phyloP scores from a whole-genome alignment of 2,797 vertebrate genomes.

The Sebastolobus altivelis region DNA sequence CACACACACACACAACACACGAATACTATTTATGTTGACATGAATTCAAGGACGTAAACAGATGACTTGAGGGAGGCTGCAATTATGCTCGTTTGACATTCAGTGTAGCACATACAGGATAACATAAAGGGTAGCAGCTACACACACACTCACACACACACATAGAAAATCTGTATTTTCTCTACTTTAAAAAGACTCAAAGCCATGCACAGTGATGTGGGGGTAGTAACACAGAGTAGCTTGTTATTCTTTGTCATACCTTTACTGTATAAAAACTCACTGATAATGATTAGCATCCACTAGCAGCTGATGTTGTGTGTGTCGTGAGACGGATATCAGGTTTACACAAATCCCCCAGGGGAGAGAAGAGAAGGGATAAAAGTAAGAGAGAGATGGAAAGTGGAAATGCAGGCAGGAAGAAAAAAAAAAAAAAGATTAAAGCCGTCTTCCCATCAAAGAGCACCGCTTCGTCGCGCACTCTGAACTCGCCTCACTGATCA shows the following conservation, averaged over 20 bases:
- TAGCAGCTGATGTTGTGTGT: conserved; percentile 26
- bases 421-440: conserved; percentile 38
- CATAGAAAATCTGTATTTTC: neutral
- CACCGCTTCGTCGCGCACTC: conserved; percentile 2
- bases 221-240: neutral
- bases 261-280: conserved; percentile 5
- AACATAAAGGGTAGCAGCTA: conserved; percentile 11
- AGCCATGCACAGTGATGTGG: neutral
- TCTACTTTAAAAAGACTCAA: neutral
- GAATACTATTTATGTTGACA: conserved; percentile 4
- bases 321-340: conserved; percentile 34
- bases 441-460: conserved; percentile 50
- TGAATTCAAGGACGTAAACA: conserved; percentile 29
- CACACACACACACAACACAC: neutral
- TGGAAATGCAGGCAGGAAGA: conserved; percentile 1
- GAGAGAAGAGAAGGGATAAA: conserved; percentile 8
- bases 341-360: conserved; percentile 24
- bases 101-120: conserved; percentile 15
- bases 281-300: conserved; percentile 28
- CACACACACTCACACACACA: conserved; percentile 1
- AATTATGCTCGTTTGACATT: conserved; percentile 31
- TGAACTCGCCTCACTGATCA: conserved; percentile 30
- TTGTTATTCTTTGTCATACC: conserved; percentile 17
- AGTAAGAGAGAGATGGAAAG: neutral
- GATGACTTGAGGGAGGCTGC: conserved; percentile 2